A percentile compares a stretch with the other conserved stretches of the same genome.
Conservation (phyloP, 2,797 vertebrate genomes). For the Pachyuromys duprasi region DNA sequence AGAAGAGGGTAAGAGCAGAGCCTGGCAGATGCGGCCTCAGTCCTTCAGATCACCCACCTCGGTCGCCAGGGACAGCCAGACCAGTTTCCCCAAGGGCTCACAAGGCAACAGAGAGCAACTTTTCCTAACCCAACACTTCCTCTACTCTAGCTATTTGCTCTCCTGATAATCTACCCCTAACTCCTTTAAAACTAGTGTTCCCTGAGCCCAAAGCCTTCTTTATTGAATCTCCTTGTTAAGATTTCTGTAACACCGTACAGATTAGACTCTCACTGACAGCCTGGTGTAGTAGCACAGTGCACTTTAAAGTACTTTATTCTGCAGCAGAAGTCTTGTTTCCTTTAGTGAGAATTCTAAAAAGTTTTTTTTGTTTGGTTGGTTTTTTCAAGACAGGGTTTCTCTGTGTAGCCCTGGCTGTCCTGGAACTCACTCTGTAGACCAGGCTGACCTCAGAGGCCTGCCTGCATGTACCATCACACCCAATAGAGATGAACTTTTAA, state of each 20-base stretch:
- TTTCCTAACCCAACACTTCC: neutral
- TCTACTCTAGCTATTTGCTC: neutral
- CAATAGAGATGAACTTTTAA: conserved; percentile 19
- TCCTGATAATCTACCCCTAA: conserved; percentile 16
- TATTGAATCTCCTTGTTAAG: conserved; percentile 48
- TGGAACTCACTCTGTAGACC: neutral
- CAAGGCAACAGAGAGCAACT: neutral
- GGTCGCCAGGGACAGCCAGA: neutral
- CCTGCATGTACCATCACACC: neutral
- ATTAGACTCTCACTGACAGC: neutral
- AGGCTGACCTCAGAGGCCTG: neutral
- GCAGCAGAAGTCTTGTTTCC: neutral
- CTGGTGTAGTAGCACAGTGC: conserved; percentile 3
- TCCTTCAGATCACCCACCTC: neutral
- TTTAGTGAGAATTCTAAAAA: conserved; percentile 43
- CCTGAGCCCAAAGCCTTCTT: conserved; percentile 44
- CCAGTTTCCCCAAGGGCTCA: neutral
- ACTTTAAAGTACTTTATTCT: conserved; percentile 48
- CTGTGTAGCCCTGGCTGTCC: neutral
- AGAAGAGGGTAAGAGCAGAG: neutral
- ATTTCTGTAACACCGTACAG: conserved; percentile 22
- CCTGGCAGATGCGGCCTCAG: neutral
- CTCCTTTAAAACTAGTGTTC: neutral
- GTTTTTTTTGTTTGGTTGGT: neutral
- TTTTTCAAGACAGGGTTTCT: neutral